Conservation (phyloP, 2,797 vertebrate species). For the Lepus oiostolus region DNA sequence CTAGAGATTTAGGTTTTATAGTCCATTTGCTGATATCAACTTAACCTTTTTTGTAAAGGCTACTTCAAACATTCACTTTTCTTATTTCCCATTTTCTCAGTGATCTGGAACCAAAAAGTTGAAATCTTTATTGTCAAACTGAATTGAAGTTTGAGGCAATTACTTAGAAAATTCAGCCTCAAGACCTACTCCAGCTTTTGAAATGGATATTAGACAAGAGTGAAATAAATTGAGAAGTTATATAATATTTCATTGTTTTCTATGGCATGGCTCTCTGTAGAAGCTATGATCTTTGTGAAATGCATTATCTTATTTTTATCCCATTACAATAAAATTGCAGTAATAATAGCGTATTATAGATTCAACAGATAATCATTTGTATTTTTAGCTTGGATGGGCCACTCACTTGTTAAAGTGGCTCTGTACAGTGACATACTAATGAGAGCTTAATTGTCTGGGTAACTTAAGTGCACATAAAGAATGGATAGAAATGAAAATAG, state of each 20-base stretch:
- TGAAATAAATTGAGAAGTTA: conserved; percentile 41
- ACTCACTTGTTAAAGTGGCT: background rate
- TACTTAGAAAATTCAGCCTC: conserved; percentile 26
- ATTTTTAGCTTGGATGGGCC: background rate
- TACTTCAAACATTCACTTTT: background rate
- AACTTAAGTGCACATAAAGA: conserved; percentile 3
- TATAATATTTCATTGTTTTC: background rate
- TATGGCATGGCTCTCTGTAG: background rate
- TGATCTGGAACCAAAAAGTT: background rate
- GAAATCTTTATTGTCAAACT: conserved; percentile 31
- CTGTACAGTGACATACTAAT: conserved; percentile 32
- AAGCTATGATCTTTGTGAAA: conserved; percentile 23
- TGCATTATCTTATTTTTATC: conserved; percentile 54
- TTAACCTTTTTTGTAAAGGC: conserved; percentile 58
- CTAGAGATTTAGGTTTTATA: conserved; percentile 18
- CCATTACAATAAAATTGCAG: conserved; percentile 50
- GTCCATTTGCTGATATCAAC: conserved; percentile 42
- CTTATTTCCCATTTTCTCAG: conserved; percentile 1
- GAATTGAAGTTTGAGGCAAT: conserved; percentile 52
- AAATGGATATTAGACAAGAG: background rate
- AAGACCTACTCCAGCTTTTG: conserved; percentile 2
- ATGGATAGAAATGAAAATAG: conserved; percentile 11
- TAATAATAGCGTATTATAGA: conserved; percentile 52
- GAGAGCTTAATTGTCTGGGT: background rate
- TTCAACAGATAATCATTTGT: conserved; percentile 40